Conservation (phyloP, 2,888 invertebrate genomes). For the Blera fallax region DNA sequence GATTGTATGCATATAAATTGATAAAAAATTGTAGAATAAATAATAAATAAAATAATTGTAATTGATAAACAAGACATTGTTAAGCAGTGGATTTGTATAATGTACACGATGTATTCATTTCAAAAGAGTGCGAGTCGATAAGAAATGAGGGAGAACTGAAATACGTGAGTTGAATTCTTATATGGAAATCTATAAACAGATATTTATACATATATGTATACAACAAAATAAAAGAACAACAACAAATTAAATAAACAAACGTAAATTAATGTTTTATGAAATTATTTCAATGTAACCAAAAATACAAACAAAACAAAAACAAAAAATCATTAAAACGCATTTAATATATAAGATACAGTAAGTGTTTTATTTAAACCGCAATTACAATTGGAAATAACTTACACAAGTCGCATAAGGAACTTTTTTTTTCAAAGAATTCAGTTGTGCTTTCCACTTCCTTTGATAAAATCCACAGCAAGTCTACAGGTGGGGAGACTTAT, state of each 20-base stretch:
- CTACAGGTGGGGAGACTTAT: too few species aligned
- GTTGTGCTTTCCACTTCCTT: too few species aligned
- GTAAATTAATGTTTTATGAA: constrained; percentile 70
- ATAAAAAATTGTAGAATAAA: constrained; percentile 71
- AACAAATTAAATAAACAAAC: constrained; percentile 56
- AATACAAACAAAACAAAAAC: constrained; percentile 56
- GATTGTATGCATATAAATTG: constrained; percentile 55
- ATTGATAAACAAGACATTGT: constrained; percentile 40
- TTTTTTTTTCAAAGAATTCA: too few species aligned
- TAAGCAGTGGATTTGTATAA: constrained; percentile 51
- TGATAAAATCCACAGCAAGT: too few species aligned
- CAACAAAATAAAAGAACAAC: constrained; percentile 23
- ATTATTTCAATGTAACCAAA: constrained; percentile 72
- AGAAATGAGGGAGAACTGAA: constrained; percentile 1
- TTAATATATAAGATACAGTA: constrained; percentile 62
- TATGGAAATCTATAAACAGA: constrained; percentile 56
- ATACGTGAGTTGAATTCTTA: constrained; percentile 53
- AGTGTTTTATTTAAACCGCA: constrained; percentile 39
- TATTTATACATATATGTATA: constrained; percentile 68
- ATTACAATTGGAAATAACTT: too few species aligned
- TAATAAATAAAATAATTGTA: constrained; percentile 65
- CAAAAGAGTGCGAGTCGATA: background rate
- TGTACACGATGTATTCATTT: constrained; percentile 48
- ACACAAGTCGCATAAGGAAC: too few species aligned
- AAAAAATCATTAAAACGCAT: constrained; percentile 67